Percentiles rank a stretch among this genome's conserved stretches.
Conservation (phyloP, 2,113 vertebrate genomes). For the Illadopsis cleaveri region DNA sequence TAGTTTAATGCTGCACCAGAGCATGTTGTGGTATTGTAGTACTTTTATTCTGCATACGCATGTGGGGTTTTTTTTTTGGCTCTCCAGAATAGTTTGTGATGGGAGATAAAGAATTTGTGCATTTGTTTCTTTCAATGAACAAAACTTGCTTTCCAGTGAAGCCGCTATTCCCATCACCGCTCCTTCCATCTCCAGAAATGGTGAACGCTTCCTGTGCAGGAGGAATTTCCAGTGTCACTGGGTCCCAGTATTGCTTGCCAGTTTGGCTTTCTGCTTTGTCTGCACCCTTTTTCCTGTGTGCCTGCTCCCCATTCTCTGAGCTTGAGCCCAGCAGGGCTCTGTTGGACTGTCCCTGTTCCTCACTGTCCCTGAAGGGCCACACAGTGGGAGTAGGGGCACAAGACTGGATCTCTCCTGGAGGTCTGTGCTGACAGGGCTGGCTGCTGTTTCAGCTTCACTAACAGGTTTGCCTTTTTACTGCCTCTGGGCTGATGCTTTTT, state of each 20-base stretch:
- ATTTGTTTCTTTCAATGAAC: not conserved
- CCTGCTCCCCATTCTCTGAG: not conserved
- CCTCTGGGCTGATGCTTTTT: not conserved
- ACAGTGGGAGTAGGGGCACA: accelerated
- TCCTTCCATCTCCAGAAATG: not conserved
- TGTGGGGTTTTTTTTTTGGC: not conserved
- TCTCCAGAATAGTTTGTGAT: not conserved
- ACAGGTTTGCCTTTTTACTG: not conserved
- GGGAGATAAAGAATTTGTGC: not conserved
- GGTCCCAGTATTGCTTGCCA: not conserved
- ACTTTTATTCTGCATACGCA: not conserved
- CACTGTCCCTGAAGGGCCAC: not conserved
- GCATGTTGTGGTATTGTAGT: not conserved
- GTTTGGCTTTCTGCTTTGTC: not conserved
- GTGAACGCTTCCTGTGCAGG: not conserved
- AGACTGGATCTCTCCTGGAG: not conserved
- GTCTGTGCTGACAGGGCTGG: accelerated
- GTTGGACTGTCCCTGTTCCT: accelerated
- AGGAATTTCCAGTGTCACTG: not conserved
- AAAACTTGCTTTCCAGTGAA: not conserved
- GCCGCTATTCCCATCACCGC: accelerated
- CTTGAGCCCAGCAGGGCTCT: accelerated
- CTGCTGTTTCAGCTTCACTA: not conserved
- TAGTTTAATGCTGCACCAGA: not conserved
- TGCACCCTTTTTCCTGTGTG: not conserved